Evolutionary conservation across 1,140 invertebrate species (phyloP).

Genomic region (Propsilocerus akamusi): DNA sequence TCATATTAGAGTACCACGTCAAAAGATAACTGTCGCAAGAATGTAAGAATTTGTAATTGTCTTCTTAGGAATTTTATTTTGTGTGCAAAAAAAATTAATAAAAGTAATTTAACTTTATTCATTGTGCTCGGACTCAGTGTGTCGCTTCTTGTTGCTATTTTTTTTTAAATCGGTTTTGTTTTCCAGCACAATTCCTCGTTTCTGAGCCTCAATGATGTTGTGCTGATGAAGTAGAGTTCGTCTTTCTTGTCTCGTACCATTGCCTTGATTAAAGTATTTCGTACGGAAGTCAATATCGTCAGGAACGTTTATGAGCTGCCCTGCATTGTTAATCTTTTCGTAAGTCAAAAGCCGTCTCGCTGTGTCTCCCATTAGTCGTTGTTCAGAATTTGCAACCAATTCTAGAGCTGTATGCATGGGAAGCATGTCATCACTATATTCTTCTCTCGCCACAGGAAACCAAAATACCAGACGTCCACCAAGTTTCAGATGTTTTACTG

Average conservation of each 20-base stretch:
- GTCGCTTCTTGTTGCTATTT: slow-evolving; percentile 12
- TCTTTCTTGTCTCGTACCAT: slow-evolving; percentile 16
- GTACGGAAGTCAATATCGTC: slow-evolving; percentile 10
- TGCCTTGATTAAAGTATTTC: slow-evolving; percentile 15
- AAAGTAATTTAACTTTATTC: background rate
- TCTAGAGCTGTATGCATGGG: slow-evolving; percentile 61
- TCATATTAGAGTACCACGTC: slow-evolving; percentile 28
- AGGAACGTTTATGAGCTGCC: slow-evolving; percentile 8
- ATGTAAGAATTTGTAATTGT: background rate
- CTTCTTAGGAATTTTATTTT: background rate
- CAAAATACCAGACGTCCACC: slow-evolving; percentile 74
- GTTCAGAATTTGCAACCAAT: slow-evolving; percentile 70
- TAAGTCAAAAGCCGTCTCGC: slow-evolving; percentile 71
- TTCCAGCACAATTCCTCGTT: slow-evolving; percentile 26
- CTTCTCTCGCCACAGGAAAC: slow-evolving; percentile 70
- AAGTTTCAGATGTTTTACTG: slow-evolving; percentile 52
- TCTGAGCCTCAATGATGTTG: slow-evolving; percentile 16
- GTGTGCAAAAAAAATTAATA: background rate
- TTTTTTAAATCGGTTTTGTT: slow-evolving; percentile 26
- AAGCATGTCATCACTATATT: slow-evolving; percentile 49
- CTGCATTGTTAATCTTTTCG: slow-evolving; percentile 49
- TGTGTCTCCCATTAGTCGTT: slow-evolving; percentile 56
- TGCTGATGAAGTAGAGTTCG: slow-evolving; percentile 8
- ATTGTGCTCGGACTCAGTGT: background rate
- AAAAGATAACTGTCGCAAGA: slow-evolving; percentile 19